Base-by-base conservation (phyloP, 1,140 invertebrate species). In the Drosophila kohkoa region DNA sequence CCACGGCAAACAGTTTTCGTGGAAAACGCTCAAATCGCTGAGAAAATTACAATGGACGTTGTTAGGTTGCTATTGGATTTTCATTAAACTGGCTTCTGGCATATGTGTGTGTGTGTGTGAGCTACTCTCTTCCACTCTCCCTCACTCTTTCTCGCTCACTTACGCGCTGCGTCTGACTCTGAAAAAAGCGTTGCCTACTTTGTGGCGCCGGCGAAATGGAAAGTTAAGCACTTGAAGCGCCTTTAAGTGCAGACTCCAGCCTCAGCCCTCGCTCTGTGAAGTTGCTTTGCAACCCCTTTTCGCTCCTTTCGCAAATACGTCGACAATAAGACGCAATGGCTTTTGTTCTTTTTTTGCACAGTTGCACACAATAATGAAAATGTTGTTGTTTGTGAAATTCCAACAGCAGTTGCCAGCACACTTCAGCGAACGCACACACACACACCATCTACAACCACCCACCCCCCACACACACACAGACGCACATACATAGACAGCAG, bases 331-430 rank as follows among this genome's bases (percentile, higher is more conserved):
- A 72, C 74, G 74, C 68, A 58, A 49, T 76, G 70, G 66, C 80
- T 87, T 89, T 88, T 88, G 83, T 88, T 89, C 85, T 82, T 85
- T 81, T 79, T 90, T 88, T 77, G 81, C 80, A 70, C 80, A 83
- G 71, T 82, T 90, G 77, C 82, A 90, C 87, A 90, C 87, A 87
- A 87, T 90, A 90, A 90, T 90, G 87, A 90, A 90, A 90, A 90
- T 90, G 87, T 90, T 90, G 87, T 90, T 90, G 87, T 90, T 90
- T 90, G 87, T 87, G 71, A 87, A 90, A 90, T 90, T 90, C 88
- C 87, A 79, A 63, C 77, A 80, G 69, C 59, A 82, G 74, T 72
- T 86, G 79, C 74, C 78, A 73, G 79, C 81, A 77, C 81, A 77
- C 75, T 81, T 68, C 65, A 75, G 68, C 80, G 70, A 51, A 46